Evolutionary conservation across 2,888 invertebrate genomes (phyloP).

Genomic region (Phrixothrix hirtus): DNA sequence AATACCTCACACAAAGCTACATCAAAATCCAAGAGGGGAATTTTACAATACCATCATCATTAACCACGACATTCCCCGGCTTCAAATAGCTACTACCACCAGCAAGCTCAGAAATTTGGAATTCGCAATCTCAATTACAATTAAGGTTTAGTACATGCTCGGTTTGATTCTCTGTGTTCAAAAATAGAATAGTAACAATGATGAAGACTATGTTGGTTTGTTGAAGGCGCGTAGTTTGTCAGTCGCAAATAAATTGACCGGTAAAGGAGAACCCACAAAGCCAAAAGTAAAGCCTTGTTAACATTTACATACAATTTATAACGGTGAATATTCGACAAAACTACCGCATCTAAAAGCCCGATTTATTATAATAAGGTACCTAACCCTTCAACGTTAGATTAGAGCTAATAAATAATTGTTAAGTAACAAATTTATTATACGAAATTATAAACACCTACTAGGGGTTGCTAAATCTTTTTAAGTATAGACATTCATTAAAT

Average conservation of each 20-base stretch:
- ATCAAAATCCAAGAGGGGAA: not conserved
- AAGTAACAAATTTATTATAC: too few relatives aligned
- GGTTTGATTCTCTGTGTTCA: conserved; percentile 12
- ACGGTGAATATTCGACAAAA: conserved; percentile 6
- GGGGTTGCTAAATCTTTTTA: too few relatives aligned
- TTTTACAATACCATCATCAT: not conserved
- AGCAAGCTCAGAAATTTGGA: not conserved
- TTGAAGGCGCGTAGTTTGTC: conserved; percentile 7
- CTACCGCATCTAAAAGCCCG: conserved; percentile 8
- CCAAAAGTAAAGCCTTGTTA: conserved; percentile 20
- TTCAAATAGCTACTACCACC: not conserved
- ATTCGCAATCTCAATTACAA: conserved; percentile 11
- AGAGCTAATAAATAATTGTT: too few relatives aligned
- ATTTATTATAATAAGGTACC: conserved; percentile 11
- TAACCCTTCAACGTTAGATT: conserved; percentile 1
- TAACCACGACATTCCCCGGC: not conserved
- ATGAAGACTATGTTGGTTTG: conserved; percentile 1
- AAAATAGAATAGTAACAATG: conserved; percentile 2
- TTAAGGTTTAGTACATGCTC: conserved; percentile 11
- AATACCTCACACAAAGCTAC: not conserved
- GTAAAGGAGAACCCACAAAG: conserved; percentile 14
- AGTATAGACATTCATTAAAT: too few relatives aligned
- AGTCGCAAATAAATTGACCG: conserved; percentile 22
- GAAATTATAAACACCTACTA: too few relatives aligned
- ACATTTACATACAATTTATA: conserved; percentile 20